phyloP scores from a whole-genome alignment of 2,113 vertebrate genomes.

The Aegotheles bennettii region DNA sequence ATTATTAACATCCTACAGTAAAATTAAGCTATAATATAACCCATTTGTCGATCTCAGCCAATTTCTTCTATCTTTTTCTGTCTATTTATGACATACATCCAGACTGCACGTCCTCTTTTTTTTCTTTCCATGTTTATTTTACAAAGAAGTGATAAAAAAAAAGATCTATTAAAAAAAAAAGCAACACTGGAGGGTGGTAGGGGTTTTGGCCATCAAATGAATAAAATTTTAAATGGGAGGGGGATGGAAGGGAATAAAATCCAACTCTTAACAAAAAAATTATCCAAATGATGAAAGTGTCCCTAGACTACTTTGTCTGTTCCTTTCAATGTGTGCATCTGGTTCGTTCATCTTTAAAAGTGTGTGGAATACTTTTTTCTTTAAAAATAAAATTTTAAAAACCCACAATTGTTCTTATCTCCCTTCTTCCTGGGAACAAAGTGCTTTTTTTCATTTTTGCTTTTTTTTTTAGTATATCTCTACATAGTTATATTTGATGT shows the following conservation, averaged over 20 bases:
- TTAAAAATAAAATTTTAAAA: slow-evolving; percentile 41
- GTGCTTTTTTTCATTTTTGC: slow-evolving; percentile 76
- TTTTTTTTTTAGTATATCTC: slow-evolving; percentile 79
- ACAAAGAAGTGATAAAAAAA: slow-evolving; percentile 72
- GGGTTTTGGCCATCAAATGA: slow-evolving; percentile 39
- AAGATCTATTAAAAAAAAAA: slow-evolving; percentile 79
- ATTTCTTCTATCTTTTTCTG: slow-evolving; percentile 81
- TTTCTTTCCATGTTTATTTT: slow-evolving; percentile 67
- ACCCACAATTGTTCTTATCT: slow-evolving; percentile 49
- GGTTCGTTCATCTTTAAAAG: slow-evolving; percentile 87
- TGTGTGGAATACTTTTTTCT: slow-evolving; percentile 81
- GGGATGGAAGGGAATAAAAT: not conserved
- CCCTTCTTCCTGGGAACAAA: slow-evolving; percentile 75
- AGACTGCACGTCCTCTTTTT: slow-evolving; percentile 87
- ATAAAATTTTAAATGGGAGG: slow-evolving; percentile 9
- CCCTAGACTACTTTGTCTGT: slow-evolving; percentile 78
- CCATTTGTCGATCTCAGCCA: slow-evolving; percentile 83
- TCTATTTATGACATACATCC: slow-evolving; percentile 87
- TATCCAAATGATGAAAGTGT: slow-evolving; percentile 54
- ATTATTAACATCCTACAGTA: slow-evolving; percentile 81
- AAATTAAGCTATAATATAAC: slow-evolving; percentile 73
- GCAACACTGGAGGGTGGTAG: slow-evolving; percentile 63
- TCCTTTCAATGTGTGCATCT: slow-evolving; percentile 89
- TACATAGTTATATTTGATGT: slow-evolving; percentile 75
- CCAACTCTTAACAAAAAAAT: not conserved